A percentile compares a stretch with the other conserved stretches of the same genome.
Evolutionary conservation across 2,113 vertebrate genomes (phyloP).

Genomic region (Saccopteryx leptura): DNA sequence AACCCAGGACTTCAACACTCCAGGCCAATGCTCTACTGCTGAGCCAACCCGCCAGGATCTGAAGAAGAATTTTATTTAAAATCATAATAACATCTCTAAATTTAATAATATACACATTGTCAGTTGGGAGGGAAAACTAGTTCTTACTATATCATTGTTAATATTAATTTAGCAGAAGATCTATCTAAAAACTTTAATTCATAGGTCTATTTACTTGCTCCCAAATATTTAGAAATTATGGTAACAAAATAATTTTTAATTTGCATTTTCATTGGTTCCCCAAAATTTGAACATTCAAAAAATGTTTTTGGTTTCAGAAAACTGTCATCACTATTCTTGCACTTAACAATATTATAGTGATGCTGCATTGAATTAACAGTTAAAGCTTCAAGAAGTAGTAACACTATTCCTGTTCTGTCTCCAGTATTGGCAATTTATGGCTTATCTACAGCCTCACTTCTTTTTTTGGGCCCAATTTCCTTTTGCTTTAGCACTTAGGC

Average conservation of each 20-base stretch:
- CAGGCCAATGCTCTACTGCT: no score
- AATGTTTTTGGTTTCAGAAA: conserved; percentile 32
- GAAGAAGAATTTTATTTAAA: conserved; percentile 21
- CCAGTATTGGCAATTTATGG: neutral
- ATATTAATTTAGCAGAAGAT: conserved; percentile 40
- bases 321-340: neutral
- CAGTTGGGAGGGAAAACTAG: neutral
- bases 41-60: no score
- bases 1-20: no score
- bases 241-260: conserved; percentile 22
- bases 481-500: conserved; percentile 46
- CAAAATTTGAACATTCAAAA: neutral
- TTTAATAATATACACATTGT: neutral
- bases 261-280: conserved; percentile 13
- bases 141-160: neutral
- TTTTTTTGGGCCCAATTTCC: conserved; percentile 2
- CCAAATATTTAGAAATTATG: conserved; percentile 41
- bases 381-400: neutral
- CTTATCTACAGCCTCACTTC: neutral
- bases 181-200: neutral
- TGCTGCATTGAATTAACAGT: neutral
- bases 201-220: neutral
- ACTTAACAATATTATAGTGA: conserved; percentile 66
- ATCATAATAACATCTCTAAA: conserved; percentile 8
- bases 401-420: conserved; percentile 11